Evolutionary conservation across 2,113 vertebrate species (phyloP), one percentile per base, ranked within the genome.

Genomic region (Nesogale talazaci): DNA sequence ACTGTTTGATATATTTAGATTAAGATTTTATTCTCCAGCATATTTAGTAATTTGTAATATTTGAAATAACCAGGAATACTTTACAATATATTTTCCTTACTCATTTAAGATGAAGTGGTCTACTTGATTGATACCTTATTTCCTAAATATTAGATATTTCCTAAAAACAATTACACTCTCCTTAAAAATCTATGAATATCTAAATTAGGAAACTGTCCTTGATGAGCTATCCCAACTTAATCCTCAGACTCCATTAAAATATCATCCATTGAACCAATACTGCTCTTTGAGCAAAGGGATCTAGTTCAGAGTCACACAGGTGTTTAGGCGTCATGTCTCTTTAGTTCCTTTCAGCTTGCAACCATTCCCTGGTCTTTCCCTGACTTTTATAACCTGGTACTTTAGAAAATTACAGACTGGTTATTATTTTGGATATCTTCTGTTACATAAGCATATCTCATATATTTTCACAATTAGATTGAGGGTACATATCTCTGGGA

Each of bases 281-380:
- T 88, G 27, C 3, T 40, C 25, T 88, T 93, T 72, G 82, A 80
- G 36, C 27, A 91, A 87, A 94, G 90, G 17, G 65, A 67, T 93
- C 10, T 86, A 84, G 29, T 88, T 94, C 52, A 93, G 56, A 65
- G 61, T 74, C 22, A 88, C 59, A 83, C 31, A 65, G 19, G 56
- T 16, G 29, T 70, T 85, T 65, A 46, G 10, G 2, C 9, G 56
- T 86, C 31, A 79, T 36, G 25, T 65, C 34, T 86, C 36, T 88
- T 92, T 80, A 59, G 29, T 79, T 38, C 14, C 31, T 34, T 89
- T 78, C 1, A 34, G 38, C 74, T 25, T 79, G 34, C 10, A 59
- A 74, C 1, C 63, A 38, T 29, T 88, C 15, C n/a, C 65, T 2
- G 75, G 12, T 80, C 5, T 77, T 77, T 16, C 15, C 27, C 31